phyloP scores from a whole-genome alignment of 2,888 invertebrate species.

The Chaetoderma sp. region DNA sequence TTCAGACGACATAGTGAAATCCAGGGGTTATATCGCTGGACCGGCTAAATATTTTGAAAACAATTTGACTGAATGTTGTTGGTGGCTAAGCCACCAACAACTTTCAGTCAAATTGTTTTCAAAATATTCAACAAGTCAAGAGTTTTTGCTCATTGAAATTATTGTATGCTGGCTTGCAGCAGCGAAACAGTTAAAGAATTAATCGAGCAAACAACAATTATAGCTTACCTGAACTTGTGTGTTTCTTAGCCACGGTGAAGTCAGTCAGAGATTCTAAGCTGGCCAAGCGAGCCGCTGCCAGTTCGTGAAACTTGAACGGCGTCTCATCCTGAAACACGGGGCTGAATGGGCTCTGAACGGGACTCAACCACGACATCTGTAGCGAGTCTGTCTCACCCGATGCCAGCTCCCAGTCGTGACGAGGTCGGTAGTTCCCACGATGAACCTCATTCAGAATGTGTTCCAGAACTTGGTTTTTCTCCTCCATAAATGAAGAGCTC shows the following conservation, averaged over 20 bases:
- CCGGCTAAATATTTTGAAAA: too few relatives aligned
- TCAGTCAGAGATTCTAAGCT: constrained; percentile 4
- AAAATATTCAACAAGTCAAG: too few relatives aligned
- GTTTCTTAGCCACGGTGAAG: background rate
- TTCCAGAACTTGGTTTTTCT: constrained; percentile 49
- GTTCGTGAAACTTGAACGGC: background rate
- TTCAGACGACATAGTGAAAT: too few relatives aligned
- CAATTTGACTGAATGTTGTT: too few relatives aligned
- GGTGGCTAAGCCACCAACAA: too few relatives aligned
- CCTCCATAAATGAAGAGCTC: constrained; percentile 56
- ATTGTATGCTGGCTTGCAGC: too few relatives aligned
- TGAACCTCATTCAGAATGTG: constrained; percentile 56
- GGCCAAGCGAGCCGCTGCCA: background rate
- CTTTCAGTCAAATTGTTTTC: too few relatives aligned
- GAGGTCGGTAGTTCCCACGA: constrained; percentile 53
- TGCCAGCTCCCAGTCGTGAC: constrained; percentile 36
- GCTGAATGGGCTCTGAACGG: constrained; percentile 51
- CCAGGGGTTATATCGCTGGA: too few relatives aligned
- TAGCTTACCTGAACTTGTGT: too few relatives aligned
- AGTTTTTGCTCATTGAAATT: too few relatives aligned
- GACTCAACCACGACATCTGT: constrained; percentile 50
- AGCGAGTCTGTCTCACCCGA: constrained; percentile 39
- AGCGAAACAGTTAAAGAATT: background rate
- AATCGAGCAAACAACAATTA: too few relatives aligned
- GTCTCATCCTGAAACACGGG: too few relatives aligned